Percentiles rank a stretch among this genome's conserved stretches.
phyloP scores from a whole-genome alignment of 2,797 vertebrate genomes.

The Pipistrellus pygmaeus region DNA sequence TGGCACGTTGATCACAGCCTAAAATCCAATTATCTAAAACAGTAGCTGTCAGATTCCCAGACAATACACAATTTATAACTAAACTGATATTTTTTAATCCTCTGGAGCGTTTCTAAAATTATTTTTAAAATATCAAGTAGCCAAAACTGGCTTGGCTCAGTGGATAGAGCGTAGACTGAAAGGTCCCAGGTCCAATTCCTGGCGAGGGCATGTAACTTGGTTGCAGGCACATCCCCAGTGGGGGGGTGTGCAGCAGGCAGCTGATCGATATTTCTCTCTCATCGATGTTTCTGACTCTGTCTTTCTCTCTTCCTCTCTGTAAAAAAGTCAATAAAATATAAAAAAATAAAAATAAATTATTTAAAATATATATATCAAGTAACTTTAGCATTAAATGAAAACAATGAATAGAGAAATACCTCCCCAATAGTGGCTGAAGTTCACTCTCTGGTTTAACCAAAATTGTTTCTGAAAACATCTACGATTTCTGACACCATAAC shows the following conservation, averaged over 20 bases:
- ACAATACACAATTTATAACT: slow-evolving; percentile 76
- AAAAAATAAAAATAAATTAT: background rate
- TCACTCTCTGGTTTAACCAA: slow-evolving; percentile 76
- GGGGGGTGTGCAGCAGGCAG: too few relatives aligned
- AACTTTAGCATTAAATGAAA: slow-evolving; percentile 81
- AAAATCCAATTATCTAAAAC: slow-evolving; percentile 77
- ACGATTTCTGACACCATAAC: slow-evolving; percentile 71
- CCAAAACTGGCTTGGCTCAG: too few relatives aligned
- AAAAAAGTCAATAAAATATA: too few relatives aligned
- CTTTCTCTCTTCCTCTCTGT: too few relatives aligned
- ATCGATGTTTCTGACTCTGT: too few relatives aligned
- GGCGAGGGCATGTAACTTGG: too few relatives aligned
- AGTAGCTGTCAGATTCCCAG: slow-evolving; percentile 61
- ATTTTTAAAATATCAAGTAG: slow-evolving; percentile 60
- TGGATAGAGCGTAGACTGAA: too few relatives aligned
- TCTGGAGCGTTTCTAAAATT: slow-evolving; percentile 81
- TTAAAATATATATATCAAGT: slow-evolving; percentile 73
- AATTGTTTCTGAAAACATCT: slow-evolving; percentile 68
- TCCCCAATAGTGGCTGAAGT: slow-evolving; percentile 80
- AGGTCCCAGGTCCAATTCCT: too few relatives aligned
- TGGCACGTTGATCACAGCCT: slow-evolving; percentile 66
- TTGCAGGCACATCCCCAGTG: too few relatives aligned
- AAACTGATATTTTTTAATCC: slow-evolving; percentile 71
- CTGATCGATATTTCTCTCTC: too few relatives aligned
- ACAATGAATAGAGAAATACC: slow-evolving; percentile 68